phyloP scores from a whole-genome alignment of 92 coral and sea anemone genomes.

The Epizoanthus fatuus region DNA sequence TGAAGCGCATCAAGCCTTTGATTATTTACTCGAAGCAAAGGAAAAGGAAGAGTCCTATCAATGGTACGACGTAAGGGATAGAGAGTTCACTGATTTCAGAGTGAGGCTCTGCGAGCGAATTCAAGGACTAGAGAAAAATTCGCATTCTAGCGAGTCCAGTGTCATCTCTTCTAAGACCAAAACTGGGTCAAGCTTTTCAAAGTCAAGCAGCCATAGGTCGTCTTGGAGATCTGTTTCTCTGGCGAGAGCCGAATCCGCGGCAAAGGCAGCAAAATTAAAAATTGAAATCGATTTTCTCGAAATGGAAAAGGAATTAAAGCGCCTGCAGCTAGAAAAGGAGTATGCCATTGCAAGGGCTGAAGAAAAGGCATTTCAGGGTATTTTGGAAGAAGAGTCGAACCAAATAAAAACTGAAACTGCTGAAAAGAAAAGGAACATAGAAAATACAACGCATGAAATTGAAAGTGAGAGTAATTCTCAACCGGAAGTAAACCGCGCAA shows the following conservation, averaged over 20 bases:
- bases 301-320: constrained; percentile 48
- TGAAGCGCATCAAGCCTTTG: constrained; percentile 21
- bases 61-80: too few species aligned
- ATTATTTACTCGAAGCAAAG: neutral
- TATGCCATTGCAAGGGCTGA: constrained; percentile 60
- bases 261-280: constrained; percentile 60
- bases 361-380: constrained; percentile 47
- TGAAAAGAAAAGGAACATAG: neutral
- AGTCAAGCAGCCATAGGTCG: neutral
- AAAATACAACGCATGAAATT: neutral
- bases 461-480: neutral
- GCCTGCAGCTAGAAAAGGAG: constrained; percentile 53
- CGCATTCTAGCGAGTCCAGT: too few species aligned
- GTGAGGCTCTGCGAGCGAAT: too few species aligned
- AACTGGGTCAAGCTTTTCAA: neutral
- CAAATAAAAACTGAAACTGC: neutral
- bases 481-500: neutral
- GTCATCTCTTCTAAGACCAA: neutral
- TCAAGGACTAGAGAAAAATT: too few species aligned
- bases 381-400: constrained; percentile 39
- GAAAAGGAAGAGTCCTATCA: too few species aligned
- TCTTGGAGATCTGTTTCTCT: neutral
- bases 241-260: constrained; percentile 35
- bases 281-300: constrained; percentile 62
- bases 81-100: too few species aligned